Evolutionary conservation across 2,113 vertebrate species (phyloP), one percentile per base, ranked within the genome.

Genomic region (Paracanthobrama guichenoti): DNA sequence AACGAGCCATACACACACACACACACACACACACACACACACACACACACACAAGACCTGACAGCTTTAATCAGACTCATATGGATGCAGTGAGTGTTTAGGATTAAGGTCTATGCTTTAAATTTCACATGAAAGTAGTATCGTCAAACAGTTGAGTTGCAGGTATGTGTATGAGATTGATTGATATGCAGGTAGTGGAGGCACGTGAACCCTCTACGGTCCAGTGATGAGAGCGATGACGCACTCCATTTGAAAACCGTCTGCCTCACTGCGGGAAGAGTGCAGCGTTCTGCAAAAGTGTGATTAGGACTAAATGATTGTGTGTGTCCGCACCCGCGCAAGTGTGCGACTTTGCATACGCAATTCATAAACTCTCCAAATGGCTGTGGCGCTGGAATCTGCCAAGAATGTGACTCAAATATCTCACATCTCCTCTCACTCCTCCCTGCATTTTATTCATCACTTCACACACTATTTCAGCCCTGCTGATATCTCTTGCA

Each of bases 391-490:
- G 79, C 84, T 22, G 35, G 82, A 86, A 57, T 44, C 81, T 85
- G 91, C 91, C 92, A 93, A 94, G 88, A 86, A 91, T 88, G 89
- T 93, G 92, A 93, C 85, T 94, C 91, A 93, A 90, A 88, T 78
- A 35, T 93, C 90, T 90, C 93, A 92, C 92, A 88, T 92, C 90
- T 90, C 88, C 88, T 88, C 78, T 84, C 76, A 85, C 79, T 87
- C 72, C 82, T 86, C 53, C 44, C 44, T 81, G 62, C 55, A 71
- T 86, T 85, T 79, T 72, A 28, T 88, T 79, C 71, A 72, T 75
- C 53, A 22, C 39, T 84, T 66, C 76, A 24, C 79, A 69, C 53
- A 53, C 81, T 81, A 35, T 48, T 76, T 85, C 78, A 48, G 83
- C 44, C 35, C 46, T 16, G 84, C n/a, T 72, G 46, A 77, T 86